Evolutionary conservation across 1,140 invertebrate genomes (phyloP).

Genomic region (Bilobella aurantiaca): DNA sequence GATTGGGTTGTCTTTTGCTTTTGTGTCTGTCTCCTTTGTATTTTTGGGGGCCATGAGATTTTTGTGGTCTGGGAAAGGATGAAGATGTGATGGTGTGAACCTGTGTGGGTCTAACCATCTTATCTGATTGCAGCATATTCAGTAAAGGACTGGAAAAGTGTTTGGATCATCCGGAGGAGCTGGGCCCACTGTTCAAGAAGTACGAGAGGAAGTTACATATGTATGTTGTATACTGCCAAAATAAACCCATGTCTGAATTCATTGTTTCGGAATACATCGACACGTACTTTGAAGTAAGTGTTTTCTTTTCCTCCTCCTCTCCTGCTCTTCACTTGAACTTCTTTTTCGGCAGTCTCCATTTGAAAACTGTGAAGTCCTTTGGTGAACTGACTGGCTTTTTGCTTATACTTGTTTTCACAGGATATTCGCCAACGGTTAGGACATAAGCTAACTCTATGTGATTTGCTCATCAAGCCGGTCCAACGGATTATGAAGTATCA

Average conservation of each 20-base stretch:
- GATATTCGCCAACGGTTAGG: slow-evolving; percentile 84
- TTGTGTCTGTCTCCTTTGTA: too few species aligned
- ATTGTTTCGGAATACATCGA: slow-evolving; percentile 91
- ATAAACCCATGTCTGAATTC: slow-evolving; percentile 96
- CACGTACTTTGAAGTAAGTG: slow-evolving; percentile 77
- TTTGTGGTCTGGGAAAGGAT: too few species aligned
- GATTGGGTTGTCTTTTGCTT: too few species aligned
- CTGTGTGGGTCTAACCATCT: slow-evolving; percentile 1
- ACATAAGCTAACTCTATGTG: slow-evolving; percentile 85
- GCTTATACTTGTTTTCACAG: too few species aligned
- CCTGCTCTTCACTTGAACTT: too few species aligned
- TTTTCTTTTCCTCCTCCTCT: too few species aligned
- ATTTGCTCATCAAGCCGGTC: slow-evolving; percentile 91
- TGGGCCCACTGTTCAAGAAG: slow-evolving; percentile 70
- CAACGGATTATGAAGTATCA: slow-evolving; percentile 98
- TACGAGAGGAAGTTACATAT: slow-evolving; percentile 87
- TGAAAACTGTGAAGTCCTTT: too few species aligned
- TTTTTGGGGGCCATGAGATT: too few species aligned
- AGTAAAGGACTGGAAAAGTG: slow-evolving; percentile 76
- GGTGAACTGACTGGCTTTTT: too few species aligned
- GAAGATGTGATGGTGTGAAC: neutral
- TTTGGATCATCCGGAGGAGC: slow-evolving; percentile 68
- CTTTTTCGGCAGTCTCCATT: too few species aligned
- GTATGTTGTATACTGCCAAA: slow-evolving; percentile 95
- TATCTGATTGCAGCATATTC: slow-evolving; percentile 62